phyloP scores from a whole-genome alignment of 2,113 vertebrate genomes.

The Synodontis membranacea region DNA sequence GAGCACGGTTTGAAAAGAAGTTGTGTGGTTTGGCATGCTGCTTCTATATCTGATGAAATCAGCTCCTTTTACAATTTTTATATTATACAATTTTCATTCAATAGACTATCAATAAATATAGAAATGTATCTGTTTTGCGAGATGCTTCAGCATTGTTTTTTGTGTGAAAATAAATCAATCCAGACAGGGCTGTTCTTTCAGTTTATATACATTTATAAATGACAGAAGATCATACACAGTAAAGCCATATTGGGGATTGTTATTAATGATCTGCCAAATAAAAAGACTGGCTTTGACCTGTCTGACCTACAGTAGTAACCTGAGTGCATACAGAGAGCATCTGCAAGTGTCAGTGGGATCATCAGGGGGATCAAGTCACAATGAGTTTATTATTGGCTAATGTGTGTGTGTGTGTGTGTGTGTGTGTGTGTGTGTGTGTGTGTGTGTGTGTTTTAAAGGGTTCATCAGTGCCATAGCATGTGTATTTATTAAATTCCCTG shows the following conservation, averaged over 20 bases:
- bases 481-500: constrained; percentile 61
- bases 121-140: background rate
- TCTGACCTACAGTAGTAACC: background rate
- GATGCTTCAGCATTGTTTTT: background rate
- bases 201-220: background rate
- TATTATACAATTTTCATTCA: background rate
- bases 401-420: constrained; percentile 26
- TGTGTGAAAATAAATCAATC: background rate
- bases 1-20: background rate
- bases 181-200: background rate
- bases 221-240: background rate
- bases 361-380: constrained; percentile 1
- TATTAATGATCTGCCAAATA: constrained; percentile 5
- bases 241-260: constrained; percentile 26
- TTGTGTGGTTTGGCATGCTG: background rate
- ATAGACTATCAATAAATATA: background rate
- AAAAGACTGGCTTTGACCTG: constrained; percentile 6
- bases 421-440: constrained; percentile 29
- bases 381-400: constrained; percentile 20
- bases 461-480: constrained; percentile 37
- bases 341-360: constrained; percentile 15
- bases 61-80: background rate
- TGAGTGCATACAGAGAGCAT: constrained; percentile 1
- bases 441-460: constrained; percentile 19
- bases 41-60: background rate